Percentiles rank a stretch among this genome's conserved stretches.
These are phyloP conservation scores for Montipora foliosa DNA, from an alignment of 64 coral and sea anemone genomes.

Conservation along the genomic window DNA sequence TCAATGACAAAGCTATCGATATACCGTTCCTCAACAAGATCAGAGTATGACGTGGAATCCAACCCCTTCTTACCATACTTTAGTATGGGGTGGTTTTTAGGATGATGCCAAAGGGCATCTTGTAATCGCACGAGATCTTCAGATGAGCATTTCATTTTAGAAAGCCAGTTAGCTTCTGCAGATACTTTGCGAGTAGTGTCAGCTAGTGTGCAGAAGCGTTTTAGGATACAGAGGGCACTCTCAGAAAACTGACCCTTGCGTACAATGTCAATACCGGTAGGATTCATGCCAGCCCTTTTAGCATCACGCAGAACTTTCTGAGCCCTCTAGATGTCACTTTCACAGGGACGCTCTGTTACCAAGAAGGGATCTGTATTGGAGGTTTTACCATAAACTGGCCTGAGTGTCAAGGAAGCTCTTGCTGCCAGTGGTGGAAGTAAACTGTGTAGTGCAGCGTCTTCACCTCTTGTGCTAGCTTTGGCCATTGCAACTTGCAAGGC, in stretches of 20 bases:
- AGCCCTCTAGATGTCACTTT: constrained; percentile 16
- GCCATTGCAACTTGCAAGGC: constrained; percentile 13
- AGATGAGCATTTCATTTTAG: background rate
- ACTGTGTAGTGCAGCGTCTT: constrained; percentile 6
- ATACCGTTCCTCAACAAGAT: constrained; percentile 3
- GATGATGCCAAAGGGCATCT: constrained; percentile 34
- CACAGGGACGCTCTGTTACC: constrained; percentile 13
- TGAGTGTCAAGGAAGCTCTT: background rate
- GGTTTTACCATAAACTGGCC: background rate
- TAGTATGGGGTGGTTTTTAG: background rate
- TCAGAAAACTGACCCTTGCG: constrained; percentile 34
- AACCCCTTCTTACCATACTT: constrained; percentile 13
- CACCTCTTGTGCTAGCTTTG: constrained; percentile 4
- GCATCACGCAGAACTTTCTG: background rate
- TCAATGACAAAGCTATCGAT: constrained; percentile 64
- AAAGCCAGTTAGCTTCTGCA: constrained; percentile 11
- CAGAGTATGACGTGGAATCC: constrained; percentile 34
- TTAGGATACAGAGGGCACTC: constrained; percentile 8
- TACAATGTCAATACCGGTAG: background rate
- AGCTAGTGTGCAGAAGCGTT: constrained; percentile 5
- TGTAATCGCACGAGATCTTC: background rate
- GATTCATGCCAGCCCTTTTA: constrained; percentile 24
- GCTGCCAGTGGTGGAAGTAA: background rate
- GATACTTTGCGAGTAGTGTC: background rate
- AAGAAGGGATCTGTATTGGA: background rate